Conservation (phyloP, 2,888 invertebrate genomes). For the Hirudinaria manillensis region DNA sequence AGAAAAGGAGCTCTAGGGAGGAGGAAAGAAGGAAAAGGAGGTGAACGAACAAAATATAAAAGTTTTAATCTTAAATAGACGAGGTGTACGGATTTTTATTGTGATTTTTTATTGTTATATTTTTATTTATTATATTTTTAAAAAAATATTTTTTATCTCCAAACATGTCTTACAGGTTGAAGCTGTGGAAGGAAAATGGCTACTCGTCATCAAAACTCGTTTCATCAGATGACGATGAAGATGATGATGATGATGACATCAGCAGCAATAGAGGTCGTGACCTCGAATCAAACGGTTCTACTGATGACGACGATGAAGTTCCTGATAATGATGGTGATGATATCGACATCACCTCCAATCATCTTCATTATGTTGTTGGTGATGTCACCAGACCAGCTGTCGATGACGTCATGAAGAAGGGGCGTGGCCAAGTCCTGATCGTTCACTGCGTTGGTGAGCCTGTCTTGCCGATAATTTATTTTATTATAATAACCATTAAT, state of each 20-base stretch:
- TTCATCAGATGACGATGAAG: not conserved
- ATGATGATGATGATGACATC: slow-evolving; percentile 1
- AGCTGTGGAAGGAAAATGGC: not conserved
- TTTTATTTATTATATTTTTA: no score
- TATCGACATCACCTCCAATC: slow-evolving; percentile 38
- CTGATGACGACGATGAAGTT: slow-evolving; percentile 36
- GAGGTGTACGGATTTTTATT: no score
- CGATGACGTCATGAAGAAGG: not conserved
- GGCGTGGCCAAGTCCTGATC: slow-evolving; percentile 45
- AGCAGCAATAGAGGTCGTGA: not conserved
- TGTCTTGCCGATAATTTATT: not conserved
- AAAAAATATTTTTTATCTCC: no score
- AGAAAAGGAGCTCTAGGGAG: not conserved
- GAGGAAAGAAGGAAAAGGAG: not conserved
- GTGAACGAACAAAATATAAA: not conserved
- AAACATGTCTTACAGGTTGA: not conserved
- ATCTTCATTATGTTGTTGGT: slow-evolving; percentile 52
- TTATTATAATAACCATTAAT: no score
- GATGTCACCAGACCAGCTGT: slow-evolving; percentile 52
- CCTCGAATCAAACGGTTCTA: slow-evolving; percentile 30
- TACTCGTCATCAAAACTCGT: not conserved
- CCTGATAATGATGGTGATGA: slow-evolving; percentile 37
- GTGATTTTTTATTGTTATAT: no score
- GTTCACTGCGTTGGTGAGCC: slow-evolving; percentile 53
- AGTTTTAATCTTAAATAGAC: no score